Percentiles rank a stretch among this genome's conserved stretches.
Conservation (phyloP, 1,140 invertebrate genomes). For the Drosophila punjabiensis region DNA sequence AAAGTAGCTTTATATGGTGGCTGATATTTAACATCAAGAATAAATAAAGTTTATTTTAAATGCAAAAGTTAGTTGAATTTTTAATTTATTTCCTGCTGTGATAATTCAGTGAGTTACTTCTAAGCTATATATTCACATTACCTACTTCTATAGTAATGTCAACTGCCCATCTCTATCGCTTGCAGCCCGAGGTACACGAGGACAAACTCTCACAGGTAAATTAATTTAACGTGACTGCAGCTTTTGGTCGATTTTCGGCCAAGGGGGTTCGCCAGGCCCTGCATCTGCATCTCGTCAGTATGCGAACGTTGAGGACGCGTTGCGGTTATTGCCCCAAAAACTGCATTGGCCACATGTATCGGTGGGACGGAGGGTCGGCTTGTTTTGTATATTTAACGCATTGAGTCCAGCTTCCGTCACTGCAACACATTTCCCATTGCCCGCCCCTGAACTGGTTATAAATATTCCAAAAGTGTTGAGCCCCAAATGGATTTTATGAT, state of each 20-base stretch:
- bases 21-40: not conserved
- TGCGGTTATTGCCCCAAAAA: slow-evolving; percentile 77
- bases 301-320: slow-evolving; percentile 69
- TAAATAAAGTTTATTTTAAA: not conserved
- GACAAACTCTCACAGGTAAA: slow-evolving; percentile 60
- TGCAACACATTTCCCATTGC: slow-evolving; percentile 1
- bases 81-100: not conserved
- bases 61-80: not conserved
- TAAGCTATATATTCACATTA: not conserved
- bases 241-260: slow-evolving; percentile 78
- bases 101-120: not conserved
- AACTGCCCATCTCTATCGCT: slow-evolving; percentile 27
- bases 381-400: slow-evolving; percentile 77
- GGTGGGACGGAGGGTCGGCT: not conserved
- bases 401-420: slow-evolving; percentile 56
- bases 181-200: slow-evolving; percentile 14
- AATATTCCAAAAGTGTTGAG: slow-evolving; percentile 65
- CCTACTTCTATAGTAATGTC: not conserved
- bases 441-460: slow-evolving; percentile 27
- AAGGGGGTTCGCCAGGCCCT: slow-evolving; percentile 39
- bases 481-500: slow-evolving; percentile 58
- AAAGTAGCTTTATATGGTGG: no score
- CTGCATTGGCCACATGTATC: slow-evolving; percentile 53
- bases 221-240: slow-evolving; percentile 83
- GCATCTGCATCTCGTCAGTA: slow-evolving; percentile 34